Evolutionary conservation across 2,797 vertebrate genomes (phyloP).

Genomic region (Spea hammondii): DNA sequence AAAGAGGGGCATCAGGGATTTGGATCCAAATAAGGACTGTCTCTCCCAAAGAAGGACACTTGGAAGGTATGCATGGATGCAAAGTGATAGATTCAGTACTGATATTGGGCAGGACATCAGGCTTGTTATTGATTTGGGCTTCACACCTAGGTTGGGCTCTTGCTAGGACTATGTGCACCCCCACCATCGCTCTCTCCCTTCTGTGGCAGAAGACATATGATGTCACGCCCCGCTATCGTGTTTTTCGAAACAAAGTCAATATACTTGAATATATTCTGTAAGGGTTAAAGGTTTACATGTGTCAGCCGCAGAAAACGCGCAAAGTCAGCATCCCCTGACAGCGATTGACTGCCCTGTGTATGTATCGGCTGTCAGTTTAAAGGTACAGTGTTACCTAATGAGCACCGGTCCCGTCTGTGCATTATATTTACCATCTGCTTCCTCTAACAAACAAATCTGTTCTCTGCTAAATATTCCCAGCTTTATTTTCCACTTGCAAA

Average conservation of each 20-base stretch:
- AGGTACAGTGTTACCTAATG: not conserved
- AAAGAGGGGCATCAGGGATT: too few relatives aligned
- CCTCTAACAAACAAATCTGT: not conserved
- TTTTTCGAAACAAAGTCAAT: slow-evolving; percentile 23
- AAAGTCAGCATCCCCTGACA: slow-evolving; percentile 24
- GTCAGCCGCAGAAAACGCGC: slow-evolving; percentile 23
- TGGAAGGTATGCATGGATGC: too few relatives aligned
- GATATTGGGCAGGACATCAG: too few relatives aligned
- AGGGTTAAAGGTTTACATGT: slow-evolving; percentile 37
- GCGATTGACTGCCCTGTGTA: not conserved
- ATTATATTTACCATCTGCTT: not conserved
- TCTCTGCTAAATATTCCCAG: not conserved
- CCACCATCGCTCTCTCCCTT: not conserved
- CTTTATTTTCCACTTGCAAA: not conserved
- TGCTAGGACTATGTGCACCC: not conserved
- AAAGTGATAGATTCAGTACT: too few relatives aligned
- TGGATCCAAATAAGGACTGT: too few relatives aligned
- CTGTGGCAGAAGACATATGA: not conserved
- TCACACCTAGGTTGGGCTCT: too few relatives aligned
- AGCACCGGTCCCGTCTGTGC: not conserved
- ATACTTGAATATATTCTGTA: slow-evolving; percentile 18
- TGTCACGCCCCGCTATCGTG: not conserved
- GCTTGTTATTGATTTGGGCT: too few relatives aligned
- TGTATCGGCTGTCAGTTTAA: slow-evolving; percentile 2
- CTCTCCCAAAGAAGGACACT: too few relatives aligned